phyloP scores from a whole-genome alignment of 2,888 invertebrate species.

The Eristalis intricaria region DNA sequence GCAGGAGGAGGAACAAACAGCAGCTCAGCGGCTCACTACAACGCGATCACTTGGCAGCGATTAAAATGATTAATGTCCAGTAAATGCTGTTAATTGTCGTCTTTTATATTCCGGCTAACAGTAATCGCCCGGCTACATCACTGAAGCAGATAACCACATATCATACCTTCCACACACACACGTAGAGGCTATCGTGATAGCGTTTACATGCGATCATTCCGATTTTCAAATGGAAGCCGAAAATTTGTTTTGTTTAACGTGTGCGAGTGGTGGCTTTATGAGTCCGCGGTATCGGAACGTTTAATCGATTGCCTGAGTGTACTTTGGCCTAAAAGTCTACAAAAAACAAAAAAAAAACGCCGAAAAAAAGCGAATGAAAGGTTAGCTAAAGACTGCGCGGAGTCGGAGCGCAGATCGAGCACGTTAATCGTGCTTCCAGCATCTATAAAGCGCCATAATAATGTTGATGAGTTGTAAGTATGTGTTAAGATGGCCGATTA shows the following conservation, averaged over 20 bases:
- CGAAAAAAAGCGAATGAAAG: constrained; percentile 10
- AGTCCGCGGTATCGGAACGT: constrained; percentile 50
- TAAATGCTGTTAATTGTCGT: constrained; percentile 72
- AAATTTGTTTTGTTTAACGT: constrained; percentile 40
- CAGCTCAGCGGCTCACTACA: constrained; percentile 20
- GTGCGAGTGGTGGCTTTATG: constrained; percentile 21
- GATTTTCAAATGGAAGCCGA: constrained; percentile 52
- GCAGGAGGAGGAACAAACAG: neutral
- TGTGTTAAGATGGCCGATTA: constrained; percentile 60
- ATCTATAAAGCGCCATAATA: constrained; percentile 67
- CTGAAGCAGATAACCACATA: constrained; percentile 66
- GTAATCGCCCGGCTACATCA: constrained; percentile 62
- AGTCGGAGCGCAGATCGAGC: constrained; percentile 16
- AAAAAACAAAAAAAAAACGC: neutral
- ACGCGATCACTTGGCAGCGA: constrained; percentile 62
- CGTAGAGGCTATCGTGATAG: neutral
- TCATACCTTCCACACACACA: constrained; percentile 58
- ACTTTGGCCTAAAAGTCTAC: constrained; percentile 27
- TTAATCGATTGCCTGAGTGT: constrained; percentile 54
- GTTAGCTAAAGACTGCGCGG: neutral
- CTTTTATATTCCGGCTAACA: constrained; percentile 71
- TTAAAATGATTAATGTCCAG: constrained; percentile 71
- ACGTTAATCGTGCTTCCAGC: constrained; percentile 55
- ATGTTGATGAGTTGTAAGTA: constrained; percentile 67
- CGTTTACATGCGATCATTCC: neutral